These are phyloP conservation scores for Drosophila anomelani DNA, from an alignment of 2,888 invertebrate species.

Conservation along the genomic window DNA sequence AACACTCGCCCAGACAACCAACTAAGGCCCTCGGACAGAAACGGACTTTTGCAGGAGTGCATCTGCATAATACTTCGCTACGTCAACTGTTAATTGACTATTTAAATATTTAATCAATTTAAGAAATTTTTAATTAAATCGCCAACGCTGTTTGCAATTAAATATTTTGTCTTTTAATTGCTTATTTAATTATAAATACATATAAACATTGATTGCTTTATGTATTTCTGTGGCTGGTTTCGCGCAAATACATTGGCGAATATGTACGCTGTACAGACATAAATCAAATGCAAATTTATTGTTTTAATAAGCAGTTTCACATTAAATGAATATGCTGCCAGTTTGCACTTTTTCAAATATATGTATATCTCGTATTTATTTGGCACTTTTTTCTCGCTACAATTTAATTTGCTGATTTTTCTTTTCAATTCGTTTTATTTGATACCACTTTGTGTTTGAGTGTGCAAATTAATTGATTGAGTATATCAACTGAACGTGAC, in stretches of 20 bases:
- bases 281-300: constrained; percentile 29
- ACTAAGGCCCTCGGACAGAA: constrained; percentile 19
- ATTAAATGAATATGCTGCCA: constrained; percentile 28
- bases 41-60: constrained; percentile 3
- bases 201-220: constrained; percentile 18
- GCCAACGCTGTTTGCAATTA: constrained; percentile 27
- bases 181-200: constrained; percentile 49
- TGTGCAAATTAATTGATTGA: constrained; percentile 33
- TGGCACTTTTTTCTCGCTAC: constrained; percentile 12
- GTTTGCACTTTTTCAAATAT: constrained; percentile 16
- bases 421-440: constrained; percentile 27
- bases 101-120: constrained; percentile 56
- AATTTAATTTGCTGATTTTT: constrained; percentile 31
- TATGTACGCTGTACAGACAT: constrained; percentile 11
- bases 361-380: constrained; percentile 22
- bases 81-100: constrained; percentile 50
- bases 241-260: background rate
- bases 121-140: constrained; percentile 50
- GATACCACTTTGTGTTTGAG: constrained; percentile 4
- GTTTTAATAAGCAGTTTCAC: constrained; percentile 31
- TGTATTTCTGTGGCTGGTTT: constrained; percentile 6
- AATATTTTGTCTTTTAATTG: constrained; percentile 45
- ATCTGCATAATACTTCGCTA: background rate
- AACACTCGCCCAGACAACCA: constrained; percentile 35
- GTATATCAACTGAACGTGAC: constrained; percentile 53